These are phyloP conservation scores for Caenorhabditis imperialis DNA, from an alignment of 2,888 invertebrate genomes.

Conservation along the genomic window DNA sequence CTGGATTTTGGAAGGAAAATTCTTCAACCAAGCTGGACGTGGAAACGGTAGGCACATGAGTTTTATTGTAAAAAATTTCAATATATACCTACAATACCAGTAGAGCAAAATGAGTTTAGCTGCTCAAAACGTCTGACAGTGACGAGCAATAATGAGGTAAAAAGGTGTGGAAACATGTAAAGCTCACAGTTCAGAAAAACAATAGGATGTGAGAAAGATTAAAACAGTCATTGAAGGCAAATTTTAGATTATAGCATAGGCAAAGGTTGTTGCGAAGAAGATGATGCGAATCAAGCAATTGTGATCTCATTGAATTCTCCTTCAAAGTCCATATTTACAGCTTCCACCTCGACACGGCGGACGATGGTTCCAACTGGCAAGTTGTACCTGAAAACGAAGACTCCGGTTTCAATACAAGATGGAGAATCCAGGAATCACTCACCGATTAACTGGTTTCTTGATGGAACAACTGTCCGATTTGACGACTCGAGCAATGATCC, in stretches of 20 bases:
- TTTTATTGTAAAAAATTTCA: constrained; percentile 13
- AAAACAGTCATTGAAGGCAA: constrained; percentile 10
- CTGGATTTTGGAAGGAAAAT: no score
- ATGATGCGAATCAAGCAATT: constrained; percentile 8
- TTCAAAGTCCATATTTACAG: constrained; percentile 58
- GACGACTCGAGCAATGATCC: constrained; percentile 69
- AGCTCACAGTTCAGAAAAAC: constrained; percentile 21
- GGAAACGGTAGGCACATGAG: no score
- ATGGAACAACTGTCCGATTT: constrained; percentile 74
- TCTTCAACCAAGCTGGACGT: no score
- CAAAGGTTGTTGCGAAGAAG: neutral
- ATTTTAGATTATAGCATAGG: no score
- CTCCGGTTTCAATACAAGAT: no score
- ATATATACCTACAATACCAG: constrained; percentile 25
- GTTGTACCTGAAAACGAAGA: constrained; percentile 74
- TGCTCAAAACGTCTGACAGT: neutral
- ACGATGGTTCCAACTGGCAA: constrained; percentile 73
- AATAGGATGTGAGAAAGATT: neutral
- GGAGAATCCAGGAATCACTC: no score
- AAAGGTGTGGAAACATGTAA: constrained; percentile 15
- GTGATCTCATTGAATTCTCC: constrained; percentile 27
- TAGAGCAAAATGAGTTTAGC: constrained; percentile 10
- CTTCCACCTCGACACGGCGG: constrained; percentile 72
- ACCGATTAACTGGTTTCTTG: constrained; percentile 74
- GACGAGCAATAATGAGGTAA: constrained; percentile 1